phyloP scores from a whole-genome alignment of 1,140 invertebrate genomes.

The Rhagoletis zephyria region DNA sequence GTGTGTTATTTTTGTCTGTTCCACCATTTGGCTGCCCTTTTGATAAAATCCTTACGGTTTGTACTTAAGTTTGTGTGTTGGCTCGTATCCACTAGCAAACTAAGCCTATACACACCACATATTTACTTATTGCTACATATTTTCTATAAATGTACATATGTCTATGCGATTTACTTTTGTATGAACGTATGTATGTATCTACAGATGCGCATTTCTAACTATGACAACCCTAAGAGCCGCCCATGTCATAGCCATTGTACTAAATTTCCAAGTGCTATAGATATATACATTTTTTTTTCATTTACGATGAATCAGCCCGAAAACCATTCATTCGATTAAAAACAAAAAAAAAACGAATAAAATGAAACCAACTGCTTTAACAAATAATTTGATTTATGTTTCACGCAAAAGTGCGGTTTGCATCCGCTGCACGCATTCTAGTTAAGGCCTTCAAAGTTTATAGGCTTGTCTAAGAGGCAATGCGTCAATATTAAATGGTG shows the following conservation, averaged over 20 bases:
- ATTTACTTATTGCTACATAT: background rate
- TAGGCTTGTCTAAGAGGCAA: background rate
- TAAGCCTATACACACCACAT: background rate
- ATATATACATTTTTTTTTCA: conserved; percentile 10
- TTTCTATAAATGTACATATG: background rate
- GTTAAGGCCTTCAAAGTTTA: conserved; percentile 24
- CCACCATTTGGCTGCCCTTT: background rate
- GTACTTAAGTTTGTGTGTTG: background rate
- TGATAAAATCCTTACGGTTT: background rate
- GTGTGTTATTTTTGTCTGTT: background rate
- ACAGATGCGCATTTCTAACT: conserved; percentile 42
- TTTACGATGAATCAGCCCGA: conserved; percentile 16
- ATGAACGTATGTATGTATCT: background rate
- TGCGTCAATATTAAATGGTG: background rate
- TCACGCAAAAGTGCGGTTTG: conserved; percentile 64
- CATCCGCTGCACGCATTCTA: conserved; percentile 38
- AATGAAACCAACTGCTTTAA: conserved; percentile 70
- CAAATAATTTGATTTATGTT: conserved; percentile 71
- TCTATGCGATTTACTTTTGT: background rate
- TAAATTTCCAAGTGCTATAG: conserved; percentile 33
- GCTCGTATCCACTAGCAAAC: background rate
- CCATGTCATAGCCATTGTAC: conserved; percentile 45
- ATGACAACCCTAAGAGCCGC: conserved; percentile 36
- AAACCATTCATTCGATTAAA: conserved; percentile 37
- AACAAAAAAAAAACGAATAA: conserved; percentile 63